Evolutionary conservation across 2,113 vertebrate genomes (phyloP).

Genomic region (Corythaeola cristata): DNA sequence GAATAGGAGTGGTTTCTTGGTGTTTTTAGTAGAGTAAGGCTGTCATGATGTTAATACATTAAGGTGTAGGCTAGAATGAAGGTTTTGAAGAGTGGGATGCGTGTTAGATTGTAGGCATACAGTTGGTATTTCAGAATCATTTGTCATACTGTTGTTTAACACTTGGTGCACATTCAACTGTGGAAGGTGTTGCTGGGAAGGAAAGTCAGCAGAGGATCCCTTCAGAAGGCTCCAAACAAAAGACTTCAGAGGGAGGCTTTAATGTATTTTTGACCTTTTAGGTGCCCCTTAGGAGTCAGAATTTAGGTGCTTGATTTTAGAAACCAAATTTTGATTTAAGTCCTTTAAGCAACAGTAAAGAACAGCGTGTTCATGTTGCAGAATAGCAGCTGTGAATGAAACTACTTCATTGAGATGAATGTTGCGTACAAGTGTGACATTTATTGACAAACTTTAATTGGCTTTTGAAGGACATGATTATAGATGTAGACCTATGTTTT

Average conservation of each 20-base stretch:
- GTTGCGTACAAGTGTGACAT: background rate
- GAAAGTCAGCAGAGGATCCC: background rate
- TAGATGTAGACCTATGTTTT: background rate
- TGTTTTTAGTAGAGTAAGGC: background rate
- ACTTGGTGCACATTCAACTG: background rate
- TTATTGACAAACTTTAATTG: background rate
- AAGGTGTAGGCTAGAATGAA: background rate
- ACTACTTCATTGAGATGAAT: background rate
- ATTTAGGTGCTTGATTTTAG: background rate
- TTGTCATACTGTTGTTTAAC: rapidly evolving
- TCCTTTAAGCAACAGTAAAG: background rate
- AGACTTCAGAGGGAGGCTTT: background rate
- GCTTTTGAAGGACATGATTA: background rate
- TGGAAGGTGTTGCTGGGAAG: background rate
- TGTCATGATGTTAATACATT: background rate
- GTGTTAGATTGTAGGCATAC: rapidly evolving
- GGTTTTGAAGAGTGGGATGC: background rate
- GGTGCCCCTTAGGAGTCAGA: background rate
- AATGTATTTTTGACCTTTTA: background rate
- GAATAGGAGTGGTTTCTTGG: background rate
- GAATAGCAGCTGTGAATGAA: background rate
- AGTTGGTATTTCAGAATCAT: background rate
- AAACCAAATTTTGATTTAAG: background rate
- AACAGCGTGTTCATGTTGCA: background rate
- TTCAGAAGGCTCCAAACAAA: background rate